Base-by-base conservation (phyloP, 2,888 invertebrate genomes). In the Andrena bucephala region DNA sequence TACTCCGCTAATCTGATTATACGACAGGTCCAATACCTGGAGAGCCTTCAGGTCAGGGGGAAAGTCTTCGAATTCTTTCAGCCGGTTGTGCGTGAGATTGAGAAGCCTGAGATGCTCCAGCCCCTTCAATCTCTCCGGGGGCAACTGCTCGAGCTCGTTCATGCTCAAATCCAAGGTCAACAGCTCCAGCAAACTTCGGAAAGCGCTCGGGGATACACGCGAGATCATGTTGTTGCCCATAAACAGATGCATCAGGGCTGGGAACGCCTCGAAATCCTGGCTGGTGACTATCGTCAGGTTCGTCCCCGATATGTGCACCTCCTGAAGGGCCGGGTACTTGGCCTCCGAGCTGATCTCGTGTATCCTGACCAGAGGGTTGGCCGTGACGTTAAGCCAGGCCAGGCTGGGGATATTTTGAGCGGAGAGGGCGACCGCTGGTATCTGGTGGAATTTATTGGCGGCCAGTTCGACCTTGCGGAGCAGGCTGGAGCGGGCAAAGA, bases 181-280 rank as follows among this genome's bases (percentile, higher is more conserved):
- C 83, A 98, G 95, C 93, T 96, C 96, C 62, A 96, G 96, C 42
- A 98, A 94, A 88, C 96, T 96, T 69, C 96, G 96, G 92, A 98
- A 98, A 70, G 98, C 98, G 57, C 97, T 97, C 0, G 98, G 97
- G 2, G 98, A 97, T 81, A 98, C 96, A 83, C 97, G 95, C 20
- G 96, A 96, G 85, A 98, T 97, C 80, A 96, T 95, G 94, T 98
- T 98, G 88, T 95, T 95, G 54, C 96, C 95, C 88, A 98, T 94
- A 91, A 96, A 96, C 75, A 98, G 95, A 91, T 96, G 97, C 91
- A 97, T 96, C 50, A 98, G 94, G 0, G 96, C 96, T 27, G 97
- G 97, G 91, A 98, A 98, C 50, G 97, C 96, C 91, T 97, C 97
- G 90, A 98, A 98, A 91, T 98, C 98, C 92, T 97, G 97, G 87